Base-by-base conservation (phyloP, 92 coral and sea anemone species). In the Galaxea fascicularis region DNA sequence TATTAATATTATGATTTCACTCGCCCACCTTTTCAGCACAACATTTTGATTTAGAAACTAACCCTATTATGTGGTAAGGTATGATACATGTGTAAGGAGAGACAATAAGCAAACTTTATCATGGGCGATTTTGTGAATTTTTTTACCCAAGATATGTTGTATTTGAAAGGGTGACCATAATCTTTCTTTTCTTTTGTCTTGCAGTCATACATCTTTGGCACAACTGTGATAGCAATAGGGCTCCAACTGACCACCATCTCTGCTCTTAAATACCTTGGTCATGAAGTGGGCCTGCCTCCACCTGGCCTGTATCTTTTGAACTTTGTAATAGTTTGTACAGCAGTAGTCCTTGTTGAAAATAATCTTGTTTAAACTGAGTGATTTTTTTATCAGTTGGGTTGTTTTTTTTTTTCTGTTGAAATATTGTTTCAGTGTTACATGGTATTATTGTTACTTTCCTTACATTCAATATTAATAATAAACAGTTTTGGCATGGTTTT, bases 191-290 rank as follows among this genome's bases (percentile, higher is more conserved):
- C 62, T 71, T 67, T 57, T 80, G 4, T 80, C 47, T 68, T 87
- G 18, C 79, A 96, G 98, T 93, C 95, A 14, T 90, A 82, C 65
- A 73, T 94, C 59, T 89, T 92, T 87, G 90, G 96, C 52, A 94
- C 94, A 71, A 84, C 96, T n/a, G 69, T 91, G 22, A 82, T 96
- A 88, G 96, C 98, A 28, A 90, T 91, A 49, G 98, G 98, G 53
- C 84, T 96, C n/a, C 98, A 94, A 59, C 87, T 90, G 77, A 83
- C 88, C n/a, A 49, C 92, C 14, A 70, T 96, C 53, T 77, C 79
- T 76, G 89, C 82, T 6, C 53, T 95, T 8, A 89, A 60, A 64
- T 79, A 86, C 44, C 85, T 77, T 76, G 92, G 90, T 35, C 71
- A 94, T 74, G 93, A 86, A 4, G 74, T 92, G 46, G 91, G 83